A percentile compares a stretch with the other conserved stretches of the same genome.
Evolutionary conservation across 2,888 invertebrate species (phyloP).

Genomic region (Chymomyza fuscimana): DNA sequence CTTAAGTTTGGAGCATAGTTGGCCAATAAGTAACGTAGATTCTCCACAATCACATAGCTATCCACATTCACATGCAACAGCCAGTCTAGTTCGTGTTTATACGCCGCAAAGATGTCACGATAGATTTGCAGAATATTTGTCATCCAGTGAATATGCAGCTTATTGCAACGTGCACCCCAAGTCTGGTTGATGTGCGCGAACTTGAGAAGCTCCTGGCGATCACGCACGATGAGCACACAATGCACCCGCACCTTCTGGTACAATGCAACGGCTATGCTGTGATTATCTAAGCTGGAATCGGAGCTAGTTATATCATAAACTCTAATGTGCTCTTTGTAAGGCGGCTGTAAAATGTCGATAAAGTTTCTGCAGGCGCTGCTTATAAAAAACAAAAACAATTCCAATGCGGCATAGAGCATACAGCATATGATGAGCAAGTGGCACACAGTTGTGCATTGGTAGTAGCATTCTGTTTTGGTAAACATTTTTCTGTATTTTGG

Average conservation of each 20-base stretch:
- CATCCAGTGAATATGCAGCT: conserved; percentile 92
- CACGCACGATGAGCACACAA: conserved; percentile 97
- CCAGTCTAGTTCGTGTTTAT: conserved; percentile 93
- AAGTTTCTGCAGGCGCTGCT: conserved; percentile 8
- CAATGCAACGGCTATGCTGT: conserved; percentile 84
- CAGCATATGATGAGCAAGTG: not conserved
- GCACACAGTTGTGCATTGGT: no score
- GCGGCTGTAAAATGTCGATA: conserved; percentile 22
- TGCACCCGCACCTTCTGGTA: conserved; percentile 89
- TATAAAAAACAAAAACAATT: conserved; percentile 6
- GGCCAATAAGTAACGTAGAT: conserved; percentile 92
- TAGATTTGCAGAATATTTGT: conserved; percentile 97
- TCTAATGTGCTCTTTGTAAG: conserved; percentile 31
- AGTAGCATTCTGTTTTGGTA: not conserved
- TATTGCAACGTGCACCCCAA: conserved; percentile 94
- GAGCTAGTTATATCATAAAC: conserved; percentile 28
- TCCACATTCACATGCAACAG: conserved; percentile 99
- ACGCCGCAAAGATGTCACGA: conserved; percentile 89
- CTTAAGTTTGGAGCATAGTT: conserved; percentile 86
- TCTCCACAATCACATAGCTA: conserved; percentile 97
- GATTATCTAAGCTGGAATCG: conserved; percentile 33
- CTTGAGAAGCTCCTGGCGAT: conserved; percentile 90
- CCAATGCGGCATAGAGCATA: not conserved
- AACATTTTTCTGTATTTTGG: not conserved
- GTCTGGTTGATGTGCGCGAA: conserved; percentile 89